Evolutionary conservation across 1,140 invertebrate genomes (phyloP).

Genomic region (Tetramorium simillimum): DNA sequence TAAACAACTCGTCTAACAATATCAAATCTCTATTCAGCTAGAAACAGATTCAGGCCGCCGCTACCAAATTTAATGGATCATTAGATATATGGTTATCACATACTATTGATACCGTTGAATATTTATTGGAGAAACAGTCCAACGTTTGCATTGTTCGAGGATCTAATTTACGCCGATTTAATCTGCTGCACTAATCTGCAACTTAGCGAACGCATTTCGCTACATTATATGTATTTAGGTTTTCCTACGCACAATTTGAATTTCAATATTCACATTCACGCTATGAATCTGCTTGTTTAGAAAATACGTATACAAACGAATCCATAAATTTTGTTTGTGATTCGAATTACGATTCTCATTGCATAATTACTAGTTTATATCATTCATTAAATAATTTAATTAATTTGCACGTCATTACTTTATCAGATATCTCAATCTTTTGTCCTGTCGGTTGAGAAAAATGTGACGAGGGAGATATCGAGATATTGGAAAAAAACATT

Average conservation of each 20-base stretch:
- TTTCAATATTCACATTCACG: constrained; percentile 19
- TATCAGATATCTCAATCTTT: neutral
- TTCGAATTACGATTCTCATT: neutral
- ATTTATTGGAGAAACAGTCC: constrained; percentile 49
- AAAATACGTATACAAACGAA: neutral
- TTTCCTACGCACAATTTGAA: constrained; percentile 29
- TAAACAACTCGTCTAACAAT: constrained; percentile 38
- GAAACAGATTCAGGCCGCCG: constrained; percentile 11
- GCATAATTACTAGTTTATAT: neutral
- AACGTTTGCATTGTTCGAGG: neutral
- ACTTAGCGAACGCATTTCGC: constrained; percentile 15
- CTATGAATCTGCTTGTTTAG: constrained; percentile 19
- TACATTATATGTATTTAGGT: constrained; percentile 3
- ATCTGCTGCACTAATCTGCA: constrained; percentile 20
- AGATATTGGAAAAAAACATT: neutral
- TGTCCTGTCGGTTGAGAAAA: neutral
- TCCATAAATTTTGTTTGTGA: neutral
- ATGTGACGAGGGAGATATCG: no score
- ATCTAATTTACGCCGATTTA: constrained; percentile 36
- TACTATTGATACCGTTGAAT: constrained; percentile 5
- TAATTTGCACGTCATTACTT: neutral
- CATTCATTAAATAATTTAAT: constrained; percentile 11
- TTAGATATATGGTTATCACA: constrained; percentile 38
- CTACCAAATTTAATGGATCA: constrained; percentile 52
- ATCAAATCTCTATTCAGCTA: constrained; percentile 33